These are phyloP conservation scores for Nomada fucata DNA, from an alignment of 2,888 invertebrate genomes.

Conservation along the genomic window DNA sequence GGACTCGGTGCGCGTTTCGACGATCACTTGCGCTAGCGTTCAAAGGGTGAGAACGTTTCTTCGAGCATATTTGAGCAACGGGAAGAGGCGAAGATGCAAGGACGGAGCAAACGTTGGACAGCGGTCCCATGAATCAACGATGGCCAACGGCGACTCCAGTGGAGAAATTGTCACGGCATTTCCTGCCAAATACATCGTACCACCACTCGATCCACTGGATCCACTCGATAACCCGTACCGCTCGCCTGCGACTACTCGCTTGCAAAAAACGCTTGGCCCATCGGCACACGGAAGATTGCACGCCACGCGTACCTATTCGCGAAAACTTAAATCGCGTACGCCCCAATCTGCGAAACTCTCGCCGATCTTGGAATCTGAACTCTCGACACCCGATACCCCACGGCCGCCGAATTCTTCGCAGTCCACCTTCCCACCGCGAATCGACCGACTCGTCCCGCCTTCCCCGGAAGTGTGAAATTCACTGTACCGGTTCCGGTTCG, in stretches of 20 bases:
- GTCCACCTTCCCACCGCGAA: slow-evolving; percentile 4
- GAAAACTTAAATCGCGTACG: slow-evolving; percentile 78
- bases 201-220: neutral
- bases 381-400: slow-evolving; percentile 89
- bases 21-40: slow-evolving; percentile 77
- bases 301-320: slow-evolving; percentile 58
- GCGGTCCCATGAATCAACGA: neutral
- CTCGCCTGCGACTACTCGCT: neutral
- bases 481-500: neutral
- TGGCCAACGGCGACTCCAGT: neutral
- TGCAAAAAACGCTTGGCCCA: slow-evolving; percentile 3
- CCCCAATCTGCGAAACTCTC: slow-evolving; percentile 85
- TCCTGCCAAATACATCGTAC: neutral
- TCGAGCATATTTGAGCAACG: slow-evolving; percentile 75
- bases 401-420: slow-evolving; percentile 81
- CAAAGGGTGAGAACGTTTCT: slow-evolving; percentile 79
- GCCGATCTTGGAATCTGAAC: slow-evolving; percentile 89
- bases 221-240: neutral
- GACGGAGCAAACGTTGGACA: slow-evolving; percentile 6
- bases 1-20: slow-evolving; percentile 16
- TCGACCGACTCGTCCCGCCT: neutral
- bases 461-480: slow-evolving; percentile 11
- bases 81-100: neutral
- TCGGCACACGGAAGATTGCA: neutral
- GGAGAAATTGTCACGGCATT: neutral